These are phyloP conservation scores for Tiaroga cobitis DNA, from an alignment of 2,797 vertebrate species.

Conservation along the genomic window DNA sequence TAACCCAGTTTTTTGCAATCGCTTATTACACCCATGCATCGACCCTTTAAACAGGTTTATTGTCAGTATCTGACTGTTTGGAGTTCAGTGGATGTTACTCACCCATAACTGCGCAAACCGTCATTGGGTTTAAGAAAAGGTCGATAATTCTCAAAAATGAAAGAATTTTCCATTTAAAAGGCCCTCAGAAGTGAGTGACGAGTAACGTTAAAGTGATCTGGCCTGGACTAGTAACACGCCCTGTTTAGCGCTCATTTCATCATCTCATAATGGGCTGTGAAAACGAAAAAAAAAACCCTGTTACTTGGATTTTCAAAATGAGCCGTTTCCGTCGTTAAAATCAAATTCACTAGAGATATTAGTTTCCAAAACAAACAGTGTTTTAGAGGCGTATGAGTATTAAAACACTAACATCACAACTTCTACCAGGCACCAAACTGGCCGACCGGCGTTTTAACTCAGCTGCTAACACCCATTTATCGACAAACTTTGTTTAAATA, in stretches of 20 bases:
- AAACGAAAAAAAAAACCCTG: not conserved
- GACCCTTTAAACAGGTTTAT: not conserved
- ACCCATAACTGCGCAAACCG: not conserved
- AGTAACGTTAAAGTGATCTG: not conserved
- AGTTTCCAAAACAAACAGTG: not conserved
- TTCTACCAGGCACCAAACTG: not conserved
- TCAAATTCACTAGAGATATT: not conserved
- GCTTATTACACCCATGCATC: too few relatives aligned
- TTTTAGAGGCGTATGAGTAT: fast-evolving
- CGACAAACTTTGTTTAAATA: not conserved
- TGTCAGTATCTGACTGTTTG: not conserved
- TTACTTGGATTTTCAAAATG: too few relatives aligned
- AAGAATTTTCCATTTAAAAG: not conserved
- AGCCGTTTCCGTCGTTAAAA: not conserved
- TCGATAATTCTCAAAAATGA: not conserved
- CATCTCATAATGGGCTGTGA: not conserved
- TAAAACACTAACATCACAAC: not conserved
- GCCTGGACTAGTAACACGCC: conserved; percentile 9
- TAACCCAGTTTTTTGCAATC: not conserved
- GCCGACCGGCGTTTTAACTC: conserved; percentile 30
- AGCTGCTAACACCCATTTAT: not conserved
- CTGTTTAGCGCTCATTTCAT: conserved; percentile 8
- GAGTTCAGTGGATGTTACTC: not conserved
- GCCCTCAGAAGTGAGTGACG: too few relatives aligned
- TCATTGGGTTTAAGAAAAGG: not conserved